Evolutionary conservation across 2,113 vertebrate genomes (phyloP).

Genomic region (Plotosus lineatus): DNA sequence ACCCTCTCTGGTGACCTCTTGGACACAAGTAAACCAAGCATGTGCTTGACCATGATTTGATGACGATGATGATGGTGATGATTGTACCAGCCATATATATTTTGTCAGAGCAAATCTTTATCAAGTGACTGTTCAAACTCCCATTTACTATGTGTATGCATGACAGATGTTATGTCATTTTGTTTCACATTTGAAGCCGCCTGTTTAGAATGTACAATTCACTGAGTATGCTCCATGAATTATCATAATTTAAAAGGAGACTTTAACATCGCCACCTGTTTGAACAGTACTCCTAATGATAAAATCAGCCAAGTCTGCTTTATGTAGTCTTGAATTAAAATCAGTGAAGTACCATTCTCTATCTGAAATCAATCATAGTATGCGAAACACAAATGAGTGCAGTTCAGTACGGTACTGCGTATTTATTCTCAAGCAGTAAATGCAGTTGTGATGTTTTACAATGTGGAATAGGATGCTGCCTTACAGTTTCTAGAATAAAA

Average conservation of each 20-base stretch:
- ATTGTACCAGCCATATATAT: no score
- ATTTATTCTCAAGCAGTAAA: slow-evolving; percentile 17
- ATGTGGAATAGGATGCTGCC: slow-evolving; percentile 3
- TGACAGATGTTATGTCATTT: not conserved
- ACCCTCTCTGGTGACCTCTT: not conserved
- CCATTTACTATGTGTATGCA: not conserved
- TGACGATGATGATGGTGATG: no score
- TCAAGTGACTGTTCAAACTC: not conserved
- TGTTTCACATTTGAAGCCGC: not conserved
- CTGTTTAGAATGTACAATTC: not conserved
- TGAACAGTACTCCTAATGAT: slow-evolving; percentile 40
- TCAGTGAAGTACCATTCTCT: slow-evolving; percentile 39
- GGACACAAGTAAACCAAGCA: not conserved
- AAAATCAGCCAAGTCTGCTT: slow-evolving; percentile 44
- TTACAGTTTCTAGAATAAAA: slow-evolving; percentile 2
- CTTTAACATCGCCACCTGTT: slow-evolving; percentile 28
- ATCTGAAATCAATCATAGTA: slow-evolving; percentile 32
- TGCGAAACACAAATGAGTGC: slow-evolving; percentile 28
- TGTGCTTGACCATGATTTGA: not conserved
- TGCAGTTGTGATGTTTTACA: not conserved
- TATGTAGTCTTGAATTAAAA: slow-evolving; percentile 36
- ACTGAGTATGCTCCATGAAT: not conserved
- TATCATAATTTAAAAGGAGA: slow-evolving; percentile 26
- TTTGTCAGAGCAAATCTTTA: not conserved
- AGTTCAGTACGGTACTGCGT: slow-evolving; percentile 30